phyloP scores from a whole-genome alignment of 2,113 vertebrate species.

The Panthera leo region DNA sequence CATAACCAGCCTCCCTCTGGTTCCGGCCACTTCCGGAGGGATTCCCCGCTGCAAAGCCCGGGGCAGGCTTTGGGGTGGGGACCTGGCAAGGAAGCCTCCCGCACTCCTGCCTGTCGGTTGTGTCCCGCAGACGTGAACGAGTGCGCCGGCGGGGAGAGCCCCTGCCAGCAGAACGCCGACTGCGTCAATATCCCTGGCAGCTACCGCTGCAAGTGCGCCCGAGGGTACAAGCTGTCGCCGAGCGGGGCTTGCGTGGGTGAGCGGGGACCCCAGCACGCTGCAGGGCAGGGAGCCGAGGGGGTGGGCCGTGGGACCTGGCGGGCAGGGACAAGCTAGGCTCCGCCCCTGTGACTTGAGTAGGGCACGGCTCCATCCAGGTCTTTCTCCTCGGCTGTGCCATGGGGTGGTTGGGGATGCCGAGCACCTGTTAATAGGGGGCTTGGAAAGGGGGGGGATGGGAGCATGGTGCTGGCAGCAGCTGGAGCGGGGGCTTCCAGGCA shows the following conservation, averaged over 20 bases:
- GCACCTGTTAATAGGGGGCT: background rate
- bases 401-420: fast-evolving
- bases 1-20: fast-evolving
- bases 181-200: conserved; percentile 95
- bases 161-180: conserved; percentile 93
- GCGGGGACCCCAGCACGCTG: conserved; percentile 45
- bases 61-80: background rate
- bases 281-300: background rate
- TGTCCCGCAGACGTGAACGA: conserved; percentile 91
- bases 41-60: background rate
- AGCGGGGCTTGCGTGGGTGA: conserved; percentile 94
- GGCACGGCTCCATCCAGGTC: fast-evolving
- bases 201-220: conserved; percentile 93
- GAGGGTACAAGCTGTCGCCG: conserved; percentile 92
- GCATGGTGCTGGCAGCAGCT: background rate
- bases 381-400: background rate
- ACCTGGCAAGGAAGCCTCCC: background rate
- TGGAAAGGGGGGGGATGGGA: too few species aligned
- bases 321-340: background rate
- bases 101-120: background rate
- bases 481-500: background rate
- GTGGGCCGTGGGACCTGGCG: background rate
- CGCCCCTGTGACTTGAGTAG: background rate
- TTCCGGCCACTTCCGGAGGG: background rate
- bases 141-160: conserved; percentile 91